Evolutionary conservation across 1,140 invertebrate species (phyloP).

Genomic region (Hirudo medicinalis): DNA sequence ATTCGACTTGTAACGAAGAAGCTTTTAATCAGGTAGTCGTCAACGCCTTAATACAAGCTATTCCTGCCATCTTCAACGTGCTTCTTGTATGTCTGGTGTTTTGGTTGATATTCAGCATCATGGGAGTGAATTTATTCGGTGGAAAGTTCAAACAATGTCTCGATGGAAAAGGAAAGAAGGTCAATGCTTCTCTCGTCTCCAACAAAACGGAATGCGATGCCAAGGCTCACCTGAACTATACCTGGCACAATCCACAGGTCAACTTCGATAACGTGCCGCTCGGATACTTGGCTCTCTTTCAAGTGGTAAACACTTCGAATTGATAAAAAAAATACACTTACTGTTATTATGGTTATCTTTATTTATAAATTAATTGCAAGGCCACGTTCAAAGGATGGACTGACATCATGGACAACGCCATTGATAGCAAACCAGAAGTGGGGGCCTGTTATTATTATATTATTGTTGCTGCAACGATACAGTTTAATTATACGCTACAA

Average conservation of each 20-base stretch:
- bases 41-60: conserved; percentile 81
- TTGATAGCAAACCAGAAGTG: conserved; percentile 75
- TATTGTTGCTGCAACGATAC: background rate
- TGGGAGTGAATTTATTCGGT: conserved; percentile 76
- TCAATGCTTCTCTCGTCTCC: conserved; percentile 24
- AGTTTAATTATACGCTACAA: background rate
- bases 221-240: conserved; percentile 65
- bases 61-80: conserved; percentile 88
- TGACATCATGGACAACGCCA: conserved; percentile 96
- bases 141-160: conserved; percentile 86
- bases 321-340: background rate
- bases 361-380: conserved; percentile 27
- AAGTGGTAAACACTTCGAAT: conserved; percentile 52
- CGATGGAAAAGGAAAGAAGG: conserved; percentile 47
- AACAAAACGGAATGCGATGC: conserved; percentile 30
- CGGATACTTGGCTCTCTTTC: conserved; percentile 89
- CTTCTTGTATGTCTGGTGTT: conserved; percentile 75
- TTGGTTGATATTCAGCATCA: conserved; percentile 81
- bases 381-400: conserved; percentile 78
- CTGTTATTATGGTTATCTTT: background rate
- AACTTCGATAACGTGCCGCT: conserved; percentile 95
- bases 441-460: conserved; percentile 19
- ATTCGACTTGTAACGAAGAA: no score
- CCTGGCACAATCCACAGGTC: conserved; percentile 89
- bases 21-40: conserved; percentile 61